Evolutionary conservation across 2,888 invertebrate genomes (phyloP), one percentile per base, ranked within the genome.

Genomic region (Drosophila siamana): DNA sequence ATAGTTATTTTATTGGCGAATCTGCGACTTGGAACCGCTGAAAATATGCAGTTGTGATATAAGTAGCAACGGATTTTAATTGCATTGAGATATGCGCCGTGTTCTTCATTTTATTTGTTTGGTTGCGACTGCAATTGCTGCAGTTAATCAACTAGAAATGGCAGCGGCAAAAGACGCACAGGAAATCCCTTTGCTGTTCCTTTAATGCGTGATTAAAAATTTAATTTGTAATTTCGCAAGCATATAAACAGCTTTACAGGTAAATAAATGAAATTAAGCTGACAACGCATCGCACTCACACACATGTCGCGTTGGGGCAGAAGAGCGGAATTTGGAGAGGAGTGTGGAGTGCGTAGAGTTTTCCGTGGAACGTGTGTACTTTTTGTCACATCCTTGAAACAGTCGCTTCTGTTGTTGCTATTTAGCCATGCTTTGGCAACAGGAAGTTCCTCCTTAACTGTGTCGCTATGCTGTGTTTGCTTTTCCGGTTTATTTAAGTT

Each of bases 231-330:
- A 89, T 89, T 87, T 87, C 70, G 61, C 66, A 85, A 87, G 89
- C 68, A 73, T 67, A 83, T 84, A 84, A 89, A 87, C 86, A 85
- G 85, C 75, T 78, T 78, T 54, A 67, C 88, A 85, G 86, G 79
- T 89, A 78, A 89, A 87, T 84, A 87, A 84, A 89, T 74, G 85
- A 89, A 89, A 89, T 84, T 72, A 84, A 84, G 88, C 78, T 84
- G 78, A 60, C 63, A 60, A 43, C 57, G 33, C 44, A 59, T 26
- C 19, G n/a, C 38, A 19, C 26, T 13, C 24, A 38, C 36, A 16
- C 60, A 67, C 67, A 65, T 78, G 55, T 76, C 76, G n/a, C n/a
- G n/a, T n/a, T n/a, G n/a, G n/a, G n/a, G n/a, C n/a, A n/a, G n/a
- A n/a, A n/a, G n/a, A n/a, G n/a, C n/a, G n/a, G n/a, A n/a, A n/a